Percentiles rank a stretch among this genome's conserved stretches.
These are phyloP conservation scores for Ceratosolen solmsi DNA, from an alignment of 1,140 invertebrate species.

Conservation along the genomic window DNA sequence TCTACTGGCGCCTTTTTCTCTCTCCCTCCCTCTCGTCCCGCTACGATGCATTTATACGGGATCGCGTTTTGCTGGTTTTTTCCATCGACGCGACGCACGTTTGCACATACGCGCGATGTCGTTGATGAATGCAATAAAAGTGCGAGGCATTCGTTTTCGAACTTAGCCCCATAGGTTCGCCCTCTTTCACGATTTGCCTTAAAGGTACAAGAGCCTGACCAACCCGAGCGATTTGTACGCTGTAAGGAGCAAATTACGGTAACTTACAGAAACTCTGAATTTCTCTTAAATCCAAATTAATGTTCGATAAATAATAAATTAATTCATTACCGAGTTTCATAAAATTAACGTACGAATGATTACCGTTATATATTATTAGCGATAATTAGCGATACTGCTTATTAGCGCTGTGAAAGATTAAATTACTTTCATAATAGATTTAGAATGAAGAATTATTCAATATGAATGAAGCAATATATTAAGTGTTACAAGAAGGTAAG, in stretches of 20 bases:
- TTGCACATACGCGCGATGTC: not conserved
- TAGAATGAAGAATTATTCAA: not conserved
- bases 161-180: no score
- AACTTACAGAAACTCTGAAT: no score
- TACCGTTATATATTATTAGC: not conserved
- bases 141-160: not conserved
- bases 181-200: no score
- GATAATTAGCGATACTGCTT: no score
- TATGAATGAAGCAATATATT: not conserved
- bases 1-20: not conserved
- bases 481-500: not conserved
- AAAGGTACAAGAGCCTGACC: no score
- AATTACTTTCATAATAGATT: not conserved
- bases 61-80: slow-evolving; percentile 7
- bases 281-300: no score
- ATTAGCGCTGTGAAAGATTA: not conserved
- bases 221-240: no score
- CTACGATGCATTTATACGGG: not conserved
- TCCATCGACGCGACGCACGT: not conserved
- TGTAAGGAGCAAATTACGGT: no score
- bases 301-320: no score
- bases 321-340: no score
- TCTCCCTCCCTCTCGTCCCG: not conserved
- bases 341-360: not conserved
- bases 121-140: not conserved